Conservation (phyloP, 1,140 invertebrate genomes). For the Steinernema feltiae region DNA sequence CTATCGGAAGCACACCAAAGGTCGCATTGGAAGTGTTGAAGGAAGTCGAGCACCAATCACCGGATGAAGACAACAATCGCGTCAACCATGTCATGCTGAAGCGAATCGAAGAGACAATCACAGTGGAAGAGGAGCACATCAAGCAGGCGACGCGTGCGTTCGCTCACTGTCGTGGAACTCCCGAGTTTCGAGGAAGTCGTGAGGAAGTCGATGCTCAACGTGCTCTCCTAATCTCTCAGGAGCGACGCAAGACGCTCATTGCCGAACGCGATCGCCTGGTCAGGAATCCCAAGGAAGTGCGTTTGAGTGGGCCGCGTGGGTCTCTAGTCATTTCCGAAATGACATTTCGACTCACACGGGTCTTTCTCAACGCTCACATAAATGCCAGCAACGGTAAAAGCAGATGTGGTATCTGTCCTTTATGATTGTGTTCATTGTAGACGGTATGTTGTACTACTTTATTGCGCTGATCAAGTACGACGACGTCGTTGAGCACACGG, state of each 20-base stretch:
- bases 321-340: background rate
- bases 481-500: background rate
- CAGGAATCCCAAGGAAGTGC: background rate
- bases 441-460: slow-evolving; percentile 2
- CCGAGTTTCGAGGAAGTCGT: background rate
- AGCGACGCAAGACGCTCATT: background rate
- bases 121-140: background rate
- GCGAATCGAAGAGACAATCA: background rate
- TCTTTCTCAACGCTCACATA: background rate
- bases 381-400: background rate
- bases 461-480: background rate
- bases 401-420: background rate
- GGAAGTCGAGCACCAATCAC: background rate
- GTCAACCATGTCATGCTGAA: background rate
- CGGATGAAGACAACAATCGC: background rate
- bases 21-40: background rate
- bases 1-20: background rate
- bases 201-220: background rate
- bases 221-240: background rate
- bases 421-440: background rate
- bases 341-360: background rate
- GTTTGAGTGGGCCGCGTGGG: background rate
- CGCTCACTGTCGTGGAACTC: background rate
- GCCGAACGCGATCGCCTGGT: background rate
- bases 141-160: slow-evolving; percentile 1